These are phyloP conservation scores for Fabriciana adippe DNA, from an alignment of 2,888 invertebrate genomes.

Conservation along the genomic window DNA sequence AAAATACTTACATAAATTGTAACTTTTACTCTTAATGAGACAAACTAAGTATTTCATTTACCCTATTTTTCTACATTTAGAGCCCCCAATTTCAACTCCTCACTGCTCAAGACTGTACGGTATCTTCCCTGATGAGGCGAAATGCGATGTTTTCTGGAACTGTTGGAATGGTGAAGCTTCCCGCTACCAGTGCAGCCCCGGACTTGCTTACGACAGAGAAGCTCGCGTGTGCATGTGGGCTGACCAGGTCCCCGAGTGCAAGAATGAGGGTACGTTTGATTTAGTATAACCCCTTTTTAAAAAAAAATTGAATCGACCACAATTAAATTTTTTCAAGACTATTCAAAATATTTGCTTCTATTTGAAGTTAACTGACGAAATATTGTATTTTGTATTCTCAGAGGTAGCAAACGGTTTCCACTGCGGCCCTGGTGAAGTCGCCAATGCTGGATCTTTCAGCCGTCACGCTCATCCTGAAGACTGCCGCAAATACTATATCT, in stretches of 20 bases:
- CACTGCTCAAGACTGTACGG: slow-evolving; percentile 95
- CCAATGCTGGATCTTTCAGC: slow-evolving; percentile 94
- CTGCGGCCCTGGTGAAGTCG: slow-evolving; percentile 91
- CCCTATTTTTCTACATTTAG: slow-evolving; percentile 64
- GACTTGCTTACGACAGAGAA: slow-evolving; percentile 96
- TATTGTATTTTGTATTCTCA: slow-evolving; percentile 62
- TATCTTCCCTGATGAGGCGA: slow-evolving; percentile 93
- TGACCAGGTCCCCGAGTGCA: slow-evolving; percentile 96
- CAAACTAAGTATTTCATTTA: too few relatives aligned
- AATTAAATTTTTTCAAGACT: not conserved
- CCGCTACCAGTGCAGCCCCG: slow-evolving; percentile 96
- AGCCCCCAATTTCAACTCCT: slow-evolving; percentile 91
- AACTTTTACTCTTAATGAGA: too few relatives aligned
- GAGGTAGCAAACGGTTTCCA: slow-evolving; percentile 95
- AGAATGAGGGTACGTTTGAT: slow-evolving; percentile 87
- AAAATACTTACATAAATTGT: too few relatives aligned
- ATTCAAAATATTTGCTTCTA: too few relatives aligned
- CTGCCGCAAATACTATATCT: slow-evolving; percentile 97
- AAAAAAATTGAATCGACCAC: not conserved
- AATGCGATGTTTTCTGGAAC: slow-evolving; percentile 98
- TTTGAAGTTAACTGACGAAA: not conserved
- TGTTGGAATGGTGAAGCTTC: slow-evolving; percentile 98
- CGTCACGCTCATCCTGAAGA: slow-evolving; percentile 97
- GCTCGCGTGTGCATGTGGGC: slow-evolving; percentile 98
- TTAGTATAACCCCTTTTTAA: not conserved